These are phyloP conservation scores for Sarcophilus harrisii DNA, from an alignment of 2,797 vertebrate species.

Conservation along the genomic window DNA sequence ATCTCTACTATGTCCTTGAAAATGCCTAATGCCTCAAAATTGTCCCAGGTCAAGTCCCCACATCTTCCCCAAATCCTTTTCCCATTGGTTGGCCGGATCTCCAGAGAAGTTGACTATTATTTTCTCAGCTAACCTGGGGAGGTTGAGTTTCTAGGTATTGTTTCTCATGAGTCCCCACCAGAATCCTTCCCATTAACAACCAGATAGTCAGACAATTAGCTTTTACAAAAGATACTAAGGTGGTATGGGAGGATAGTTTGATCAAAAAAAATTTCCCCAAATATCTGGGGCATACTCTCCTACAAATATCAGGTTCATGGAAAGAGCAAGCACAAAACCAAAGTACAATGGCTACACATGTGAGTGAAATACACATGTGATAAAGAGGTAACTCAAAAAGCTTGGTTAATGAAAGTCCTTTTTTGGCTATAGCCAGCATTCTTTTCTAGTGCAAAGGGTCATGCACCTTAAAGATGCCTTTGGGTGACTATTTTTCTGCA, in stretches of 20 bases:
- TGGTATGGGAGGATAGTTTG: neutral
- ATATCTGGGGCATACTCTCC: neutral
- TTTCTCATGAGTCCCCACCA: neutral
- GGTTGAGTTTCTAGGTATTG: no score
- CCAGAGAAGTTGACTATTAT: neutral
- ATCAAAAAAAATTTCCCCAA: neutral
- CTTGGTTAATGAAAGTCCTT: neutral
- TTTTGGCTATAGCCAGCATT: neutral
- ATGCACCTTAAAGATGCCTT: neutral
- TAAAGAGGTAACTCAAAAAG: neutral
- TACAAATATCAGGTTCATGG: neutral
- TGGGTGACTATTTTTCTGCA: neutral
- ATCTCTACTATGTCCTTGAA: neutral
- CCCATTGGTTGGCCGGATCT: neutral
- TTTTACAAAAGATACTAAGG: neutral
- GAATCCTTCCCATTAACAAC: neutral
- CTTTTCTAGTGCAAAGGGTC: neutral
- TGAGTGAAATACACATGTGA: neutral
- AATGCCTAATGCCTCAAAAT: neutral
- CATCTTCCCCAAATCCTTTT: neutral
- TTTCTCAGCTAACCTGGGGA: neutral
- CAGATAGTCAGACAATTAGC: neutral
- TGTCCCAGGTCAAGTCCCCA: no score
- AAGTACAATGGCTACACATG: neutral
- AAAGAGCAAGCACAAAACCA: neutral